These are phyloP conservation scores for Tiliqua scincoides DNA, from an alignment of 2,113 vertebrate species.

Conservation along the genomic window DNA sequence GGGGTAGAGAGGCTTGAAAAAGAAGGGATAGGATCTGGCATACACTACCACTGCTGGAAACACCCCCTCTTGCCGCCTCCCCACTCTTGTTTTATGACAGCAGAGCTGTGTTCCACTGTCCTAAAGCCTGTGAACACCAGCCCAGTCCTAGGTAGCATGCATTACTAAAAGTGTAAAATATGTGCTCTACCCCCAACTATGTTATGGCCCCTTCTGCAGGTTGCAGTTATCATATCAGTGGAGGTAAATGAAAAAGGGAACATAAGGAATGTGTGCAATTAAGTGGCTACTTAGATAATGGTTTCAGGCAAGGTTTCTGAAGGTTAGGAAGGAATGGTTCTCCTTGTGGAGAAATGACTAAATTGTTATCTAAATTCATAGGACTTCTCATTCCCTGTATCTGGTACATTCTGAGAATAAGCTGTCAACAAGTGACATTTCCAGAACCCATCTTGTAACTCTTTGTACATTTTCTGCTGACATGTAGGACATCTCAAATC, in stretches of 20 bases:
- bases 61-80: too few species aligned
- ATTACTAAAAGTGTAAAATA: too few species aligned
- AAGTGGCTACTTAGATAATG: not conserved
- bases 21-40: too few species aligned
- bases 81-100: too few species aligned
- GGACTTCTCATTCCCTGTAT: not conserved
- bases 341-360: not conserved
- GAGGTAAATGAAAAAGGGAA: not conserved
- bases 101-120: too few species aligned
- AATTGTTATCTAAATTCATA: conserved; percentile 23
- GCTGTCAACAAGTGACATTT: conserved; percentile 23
- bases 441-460: conserved; percentile 8
- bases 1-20: too few species aligned
- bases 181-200: too few species aligned
- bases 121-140: too few species aligned
- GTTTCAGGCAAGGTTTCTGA: not conserved
- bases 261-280: not conserved
- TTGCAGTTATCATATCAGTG: not conserved
- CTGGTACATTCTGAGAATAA: conserved; percentile 19
- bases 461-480: conserved; percentile 24
- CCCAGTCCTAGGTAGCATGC: too few species aligned
- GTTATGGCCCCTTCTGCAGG: not conserved
- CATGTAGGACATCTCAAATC: conserved; percentile 22
- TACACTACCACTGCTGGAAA: too few species aligned
- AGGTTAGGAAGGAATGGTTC: not conserved